These are phyloP conservation scores for Aurelia sp. DNA, from an alignment of 30 jellyfish, hydroid and myxozoan species.

Conservation along the genomic window DNA sequence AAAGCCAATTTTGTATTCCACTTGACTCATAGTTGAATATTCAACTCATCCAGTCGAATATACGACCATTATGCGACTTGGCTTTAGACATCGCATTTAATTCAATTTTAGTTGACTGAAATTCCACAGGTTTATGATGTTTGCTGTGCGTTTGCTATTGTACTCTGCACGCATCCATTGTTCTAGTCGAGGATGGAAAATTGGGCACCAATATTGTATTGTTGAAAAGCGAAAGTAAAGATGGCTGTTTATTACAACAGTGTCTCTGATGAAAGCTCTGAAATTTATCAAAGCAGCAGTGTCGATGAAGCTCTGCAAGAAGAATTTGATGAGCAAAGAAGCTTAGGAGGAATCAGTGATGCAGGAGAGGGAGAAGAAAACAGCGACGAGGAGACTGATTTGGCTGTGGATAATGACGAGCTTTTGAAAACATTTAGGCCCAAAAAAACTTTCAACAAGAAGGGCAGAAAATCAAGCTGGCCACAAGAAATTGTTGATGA, in stretches of 20 bases:
- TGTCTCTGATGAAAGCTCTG: conserved; percentile 10
- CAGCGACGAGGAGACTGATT: conserved; percentile 39
- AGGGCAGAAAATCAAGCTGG: conserved; percentile 42
- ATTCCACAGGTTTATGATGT: conserved; percentile 8
- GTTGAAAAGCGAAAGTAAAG: too few relatives aligned
- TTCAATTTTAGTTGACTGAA: conserved; percentile 38
- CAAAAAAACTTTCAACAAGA: conserved; percentile 4
- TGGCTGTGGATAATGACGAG: conserved; percentile 14
- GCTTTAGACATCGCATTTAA: too few relatives aligned
- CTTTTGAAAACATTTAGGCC: conserved; percentile 33
- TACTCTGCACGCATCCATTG: neutral
- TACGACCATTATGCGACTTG: too few relatives aligned
- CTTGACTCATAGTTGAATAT: neutral
- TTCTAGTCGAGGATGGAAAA: neutral
- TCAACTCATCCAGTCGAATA: neutral
- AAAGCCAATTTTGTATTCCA: too few relatives aligned
- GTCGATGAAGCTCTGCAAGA: neutral
- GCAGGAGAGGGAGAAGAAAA: neutral
- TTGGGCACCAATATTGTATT: neutral
- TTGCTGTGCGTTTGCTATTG: conserved; percentile 33
- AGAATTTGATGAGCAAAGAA: too few relatives aligned
- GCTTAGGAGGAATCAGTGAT: neutral
- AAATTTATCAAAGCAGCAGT: conserved; percentile 22
- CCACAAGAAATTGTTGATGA: conserved; percentile 40
- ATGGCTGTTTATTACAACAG: too few relatives aligned